Percentiles rank a stretch among this genome's conserved stretches.
Evolutionary conservation across 2,113 vertebrate genomes (phyloP).

Genomic region (Rhipidura dahli): DNA sequence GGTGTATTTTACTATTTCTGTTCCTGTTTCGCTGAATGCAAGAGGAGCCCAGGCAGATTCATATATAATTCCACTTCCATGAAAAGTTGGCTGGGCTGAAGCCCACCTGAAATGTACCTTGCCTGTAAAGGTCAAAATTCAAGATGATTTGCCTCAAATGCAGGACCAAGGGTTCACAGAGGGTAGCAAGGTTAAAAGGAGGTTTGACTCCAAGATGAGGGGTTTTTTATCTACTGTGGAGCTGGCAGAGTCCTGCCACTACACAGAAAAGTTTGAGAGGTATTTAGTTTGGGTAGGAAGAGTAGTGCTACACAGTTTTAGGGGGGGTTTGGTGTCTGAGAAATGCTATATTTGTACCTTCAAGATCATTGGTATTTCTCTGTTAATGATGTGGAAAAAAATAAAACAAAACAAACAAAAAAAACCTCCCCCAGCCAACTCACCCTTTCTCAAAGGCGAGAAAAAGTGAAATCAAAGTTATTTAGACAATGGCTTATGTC

Average conservation of each 20-base stretch:
- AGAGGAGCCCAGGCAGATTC: neutral
- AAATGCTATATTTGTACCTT: neutral
- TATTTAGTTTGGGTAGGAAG: neutral
- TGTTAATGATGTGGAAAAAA: neutral
- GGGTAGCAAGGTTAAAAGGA: neutral
- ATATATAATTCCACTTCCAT: accelerated
- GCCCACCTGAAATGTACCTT: neutral
- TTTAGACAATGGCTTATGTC: neutral
- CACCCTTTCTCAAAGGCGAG: neutral
- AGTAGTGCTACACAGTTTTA: neutral
- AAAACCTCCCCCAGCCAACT: neutral
- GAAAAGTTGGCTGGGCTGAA: neutral
- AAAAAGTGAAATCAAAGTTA: neutral
- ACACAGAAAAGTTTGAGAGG: neutral
- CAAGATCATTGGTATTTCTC: neutral
- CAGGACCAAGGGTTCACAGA: neutral
- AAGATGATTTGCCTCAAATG: neutral
- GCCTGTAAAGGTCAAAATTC: neutral
- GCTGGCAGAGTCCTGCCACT: neutral
- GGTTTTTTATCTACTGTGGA: neutral
- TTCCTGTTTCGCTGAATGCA: neutral
- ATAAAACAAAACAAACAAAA: no score
- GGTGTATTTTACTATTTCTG: neutral
- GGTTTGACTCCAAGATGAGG: neutral
- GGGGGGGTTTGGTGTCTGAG: neutral